Conservation (phyloP, 2,888 invertebrate genomes). For the Drosophila atroscutellata region DNA sequence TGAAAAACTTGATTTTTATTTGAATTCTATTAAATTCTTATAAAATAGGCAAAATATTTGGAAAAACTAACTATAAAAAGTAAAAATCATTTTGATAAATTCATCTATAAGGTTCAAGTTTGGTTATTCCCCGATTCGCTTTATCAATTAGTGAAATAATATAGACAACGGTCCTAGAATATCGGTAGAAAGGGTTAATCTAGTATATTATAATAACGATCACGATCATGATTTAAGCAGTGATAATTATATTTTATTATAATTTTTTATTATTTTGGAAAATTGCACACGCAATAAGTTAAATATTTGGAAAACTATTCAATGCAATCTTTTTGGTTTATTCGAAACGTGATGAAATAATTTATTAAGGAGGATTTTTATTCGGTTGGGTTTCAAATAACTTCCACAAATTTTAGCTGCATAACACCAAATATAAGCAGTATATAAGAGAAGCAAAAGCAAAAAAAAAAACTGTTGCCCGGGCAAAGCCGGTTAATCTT, state of each 20-base stretch:
- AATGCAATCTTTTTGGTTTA: not conserved
- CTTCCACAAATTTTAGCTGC: fast-evolving
- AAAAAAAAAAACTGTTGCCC: not conserved
- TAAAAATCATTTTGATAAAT: not conserved
- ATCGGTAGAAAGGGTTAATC: not conserved
- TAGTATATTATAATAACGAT: not conserved
- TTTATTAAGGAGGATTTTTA: not conserved
- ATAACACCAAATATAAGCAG: not conserved
- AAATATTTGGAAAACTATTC: not conserved
- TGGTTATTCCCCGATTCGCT: not conserved
- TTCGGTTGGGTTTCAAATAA: not conserved
- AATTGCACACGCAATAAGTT: not conserved
- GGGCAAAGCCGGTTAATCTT: too few species aligned
- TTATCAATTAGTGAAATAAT: too few species aligned
- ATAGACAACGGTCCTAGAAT: not conserved
- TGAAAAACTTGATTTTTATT: too few species aligned
- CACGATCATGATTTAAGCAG: not conserved
- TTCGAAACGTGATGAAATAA: not conserved
- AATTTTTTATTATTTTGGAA: not conserved
- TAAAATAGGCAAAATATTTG: not conserved
- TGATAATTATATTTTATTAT: not conserved
- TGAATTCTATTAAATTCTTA: not conserved
- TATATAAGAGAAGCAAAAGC: not conserved
- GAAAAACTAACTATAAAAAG: not conserved
- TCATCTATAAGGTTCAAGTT: not conserved